Evolutionary conservation across 1,140 invertebrate species (phyloP), one percentile per base, ranked within the genome.

Genomic region (Homalodisca vitripennis): DNA sequence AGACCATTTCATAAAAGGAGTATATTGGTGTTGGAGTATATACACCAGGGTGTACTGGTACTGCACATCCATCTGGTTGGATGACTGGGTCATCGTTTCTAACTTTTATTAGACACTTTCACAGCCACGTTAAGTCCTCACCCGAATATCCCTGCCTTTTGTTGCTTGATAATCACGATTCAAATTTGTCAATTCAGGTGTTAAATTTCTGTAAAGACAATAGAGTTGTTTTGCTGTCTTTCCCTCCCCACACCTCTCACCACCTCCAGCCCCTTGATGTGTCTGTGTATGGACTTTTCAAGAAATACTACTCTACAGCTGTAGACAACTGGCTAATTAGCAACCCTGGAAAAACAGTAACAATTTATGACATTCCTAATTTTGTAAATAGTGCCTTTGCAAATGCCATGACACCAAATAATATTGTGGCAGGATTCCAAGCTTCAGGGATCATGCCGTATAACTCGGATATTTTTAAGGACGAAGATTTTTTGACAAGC

Each of bases 1-100:
- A 48, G 74, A 78, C n/a, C 77, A 80, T 71, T 82, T 85, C 68
- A 68, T 84, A 3, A 76, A 74, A 60, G 78, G 79, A 75, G 80
- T n/a, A n/a, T n/a, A n/a, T n/a, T n/a, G n/a, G n/a, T n/a, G n/a
- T n/a, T n/a, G n/a, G n/a, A n/a, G n/a, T n/a, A n/a, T n/a, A 77
- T 29, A 81, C 81, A 46, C 3, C 75, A 30, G 77, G 76, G 26
- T 75, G 70, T 68, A 60, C 67, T 66, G 80, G 79, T 48, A 68
- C 67, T 70, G 77, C 71, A 34, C 80, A 81, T 74, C 62, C 73
- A 10, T 78, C 77, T 29, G 78, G 78, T 3, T 80, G 79, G 79
- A 81, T 81, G 77, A 77, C 79, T 60, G 77, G 77, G 31, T 73
- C 73, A 71, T 30, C 51, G 62, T 80, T 82, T 73, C 24, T 77